Percentiles rank a stretch among this genome's conserved stretches.
phyloP scores from a whole-genome alignment of 2,888 invertebrate species.

The Enchytraeus crypticus region DNA sequence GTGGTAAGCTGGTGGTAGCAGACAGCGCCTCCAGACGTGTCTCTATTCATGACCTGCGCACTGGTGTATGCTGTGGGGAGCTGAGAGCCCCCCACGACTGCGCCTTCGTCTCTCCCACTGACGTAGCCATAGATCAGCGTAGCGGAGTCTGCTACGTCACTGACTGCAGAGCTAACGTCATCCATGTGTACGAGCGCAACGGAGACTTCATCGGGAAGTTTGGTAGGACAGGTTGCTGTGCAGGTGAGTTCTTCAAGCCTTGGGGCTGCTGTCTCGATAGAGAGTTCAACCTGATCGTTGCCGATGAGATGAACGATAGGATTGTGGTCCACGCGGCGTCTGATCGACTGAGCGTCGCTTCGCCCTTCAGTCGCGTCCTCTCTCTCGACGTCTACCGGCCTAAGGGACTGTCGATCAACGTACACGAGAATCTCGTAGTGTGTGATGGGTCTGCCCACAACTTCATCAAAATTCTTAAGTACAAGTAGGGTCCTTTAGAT shows the following conservation, averaged over 20 bases:
- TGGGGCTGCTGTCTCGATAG: constrained; percentile 18
- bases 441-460: constrained; percentile 15
- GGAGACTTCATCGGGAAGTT: constrained; percentile 16
- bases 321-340: constrained; percentile 2
- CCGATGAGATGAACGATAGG: constrained; percentile 18
- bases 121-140: constrained; percentile 12
- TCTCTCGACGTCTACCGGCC: constrained; percentile 11
- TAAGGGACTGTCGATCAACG: constrained; percentile 15
- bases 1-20: constrained; percentile 3
- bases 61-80: constrained; percentile 11
- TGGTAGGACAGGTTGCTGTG: constrained; percentile 9
- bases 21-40: constrained; percentile 11
- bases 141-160: constrained; percentile 13
- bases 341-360: not conserved
- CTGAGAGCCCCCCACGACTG: constrained; percentile 8
- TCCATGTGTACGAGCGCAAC: constrained; percentile 12
- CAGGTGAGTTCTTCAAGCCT: constrained; percentile 13
- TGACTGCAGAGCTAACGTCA: constrained; percentile 9
- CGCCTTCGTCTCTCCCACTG: constrained; percentile 8
- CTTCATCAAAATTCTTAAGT: constrained; percentile 19
- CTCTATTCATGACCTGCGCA: constrained; percentile 16
- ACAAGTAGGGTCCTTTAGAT: too few species aligned
- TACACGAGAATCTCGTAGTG: constrained; percentile 17
- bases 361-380: constrained; percentile 5
- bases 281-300: constrained; percentile 13